Evolutionary conservation across 2,113 vertebrate species (phyloP), one percentile per base, ranked within the genome.

Genomic region (Halichoerus grypus): DNA sequence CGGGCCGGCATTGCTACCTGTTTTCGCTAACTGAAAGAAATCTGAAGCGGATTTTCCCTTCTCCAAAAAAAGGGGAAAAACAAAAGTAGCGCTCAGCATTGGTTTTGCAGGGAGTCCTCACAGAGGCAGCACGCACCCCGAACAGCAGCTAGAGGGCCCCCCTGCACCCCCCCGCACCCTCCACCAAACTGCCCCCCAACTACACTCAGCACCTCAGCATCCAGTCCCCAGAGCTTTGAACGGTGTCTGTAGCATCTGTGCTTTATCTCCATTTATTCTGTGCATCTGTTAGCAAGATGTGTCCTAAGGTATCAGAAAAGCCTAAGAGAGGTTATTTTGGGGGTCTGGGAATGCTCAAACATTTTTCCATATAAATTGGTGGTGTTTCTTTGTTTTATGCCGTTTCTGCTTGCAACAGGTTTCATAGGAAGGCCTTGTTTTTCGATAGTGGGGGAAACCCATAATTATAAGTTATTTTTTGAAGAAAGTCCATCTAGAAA

Each of bases 401-500:
- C 76, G 53, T n/a, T 79, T 79, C 31, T 1, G 18, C 76, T 53
- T 21, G 16, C 49, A 6, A 33, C 49, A 51, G 28, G 1, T n/a
- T 53, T 79, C 76, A 79, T 5, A 79, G 28, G 76, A 19, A 49
- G 16, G 18, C 18, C 31, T 49, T 53, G 18, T 10, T 77, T 49
- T 31, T 16, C 2, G 18, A 19, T 53, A n/a, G 76, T 53, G 76
- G 31, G 28, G 31, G 49, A 53, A 79, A 21, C 49, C 18, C 18
- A 12, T 21, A 49, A 76, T 28, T 13, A 21, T 59, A 61, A 18
- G 22, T 46, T 51, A 46, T 19, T 77, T 53, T 69, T 57, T 22
- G 26, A 57, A 55, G 86, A 71, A 76, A 76, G 18, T n/a, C 21
- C 36, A 74, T 21, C 14, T n/a, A 83, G 36, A 94, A 94, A 36